A percentile compares a stretch with the other conserved stretches of the same genome.
These are phyloP conservation scores for Tenodera sinensis DNA, from an alignment of 2,888 invertebrate genomes.

Conservation along the genomic window DNA sequence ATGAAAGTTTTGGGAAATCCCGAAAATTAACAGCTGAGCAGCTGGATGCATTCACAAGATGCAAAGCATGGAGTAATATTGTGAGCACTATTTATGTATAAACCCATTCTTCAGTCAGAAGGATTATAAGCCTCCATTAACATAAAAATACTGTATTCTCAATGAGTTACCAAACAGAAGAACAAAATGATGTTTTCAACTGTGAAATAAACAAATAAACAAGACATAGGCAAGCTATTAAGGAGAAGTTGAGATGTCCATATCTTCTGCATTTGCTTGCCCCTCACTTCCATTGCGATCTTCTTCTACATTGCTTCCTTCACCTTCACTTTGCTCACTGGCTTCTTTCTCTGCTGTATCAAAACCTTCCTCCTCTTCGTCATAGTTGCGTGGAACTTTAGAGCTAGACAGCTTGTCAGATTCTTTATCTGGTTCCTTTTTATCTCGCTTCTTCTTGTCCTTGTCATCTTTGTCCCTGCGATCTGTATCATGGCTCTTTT, in stretches of 20 bases:
- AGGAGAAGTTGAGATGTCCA: constrained; percentile 78
- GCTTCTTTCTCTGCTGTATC: constrained; percentile 35
- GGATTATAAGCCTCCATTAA: no score
- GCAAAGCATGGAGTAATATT: no score
- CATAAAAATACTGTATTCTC: no score
- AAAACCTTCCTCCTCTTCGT: constrained; percentile 52
- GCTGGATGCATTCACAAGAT: no score
- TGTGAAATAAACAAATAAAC: background rate
- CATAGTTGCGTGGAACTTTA: constrained; percentile 49
- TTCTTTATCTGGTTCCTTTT: constrained; percentile 33
- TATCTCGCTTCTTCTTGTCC: constrained; percentile 30
- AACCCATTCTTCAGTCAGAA: no score
- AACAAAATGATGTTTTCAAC: background rate
- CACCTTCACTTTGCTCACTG: constrained; percentile 13
- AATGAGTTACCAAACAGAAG: background rate
- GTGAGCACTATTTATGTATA: no score
- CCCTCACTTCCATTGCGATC: constrained; percentile 14
- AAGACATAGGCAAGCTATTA: constrained; percentile 40
- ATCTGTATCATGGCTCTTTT: constrained; percentile 31
- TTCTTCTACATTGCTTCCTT: constrained; percentile 20
- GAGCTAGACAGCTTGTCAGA: constrained; percentile 5
- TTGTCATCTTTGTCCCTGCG: constrained; percentile 21
- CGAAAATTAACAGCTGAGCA: no score
- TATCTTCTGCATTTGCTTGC: constrained; percentile 43
- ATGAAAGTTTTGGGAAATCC: no score